A percentile compares a stretch with the other conserved stretches of the same genome.
These are phyloP conservation scores for Stegodyphus mimosarum DNA, from an alignment of 1,140 invertebrate species.

Conservation along the genomic window DNA sequence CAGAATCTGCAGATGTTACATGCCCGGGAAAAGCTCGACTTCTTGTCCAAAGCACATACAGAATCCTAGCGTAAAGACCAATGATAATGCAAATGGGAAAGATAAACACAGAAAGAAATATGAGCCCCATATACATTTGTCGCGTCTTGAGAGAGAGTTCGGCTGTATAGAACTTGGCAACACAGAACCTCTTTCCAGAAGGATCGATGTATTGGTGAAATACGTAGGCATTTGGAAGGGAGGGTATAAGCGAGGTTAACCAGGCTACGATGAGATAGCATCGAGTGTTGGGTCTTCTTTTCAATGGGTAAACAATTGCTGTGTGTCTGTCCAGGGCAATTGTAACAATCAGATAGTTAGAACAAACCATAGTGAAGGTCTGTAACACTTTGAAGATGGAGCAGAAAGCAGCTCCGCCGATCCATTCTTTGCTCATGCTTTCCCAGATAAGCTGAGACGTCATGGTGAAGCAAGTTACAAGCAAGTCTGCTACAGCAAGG, in stretches of 20 bases:
- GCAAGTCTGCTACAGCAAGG: constrained; percentile 67
- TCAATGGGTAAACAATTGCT: constrained; percentile 42
- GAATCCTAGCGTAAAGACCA: constrained; percentile 40
- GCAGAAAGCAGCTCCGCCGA: constrained; percentile 67
- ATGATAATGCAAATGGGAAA: constrained; percentile 38
- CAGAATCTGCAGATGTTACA: background rate
- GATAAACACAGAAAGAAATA: constrained; percentile 44
- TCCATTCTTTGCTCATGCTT: constrained; percentile 66
- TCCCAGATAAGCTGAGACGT: constrained; percentile 68
- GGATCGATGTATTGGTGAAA: constrained; percentile 16
- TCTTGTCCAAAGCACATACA: constrained; percentile 46
- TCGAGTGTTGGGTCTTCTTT: background rate
- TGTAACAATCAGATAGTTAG: constrained; percentile 69
- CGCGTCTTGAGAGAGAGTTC: background rate
- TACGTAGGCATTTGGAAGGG: constrained; percentile 44
- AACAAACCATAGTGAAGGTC: constrained; percentile 68
- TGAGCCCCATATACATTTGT: constrained; percentile 52
- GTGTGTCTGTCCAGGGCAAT: constrained; percentile 68
- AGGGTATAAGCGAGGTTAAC: constrained; percentile 36
- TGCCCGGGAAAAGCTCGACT: background rate
- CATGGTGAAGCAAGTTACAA: constrained; percentile 67
- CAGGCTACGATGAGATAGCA: constrained; percentile 18
- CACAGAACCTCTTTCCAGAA: constrained; percentile 19
- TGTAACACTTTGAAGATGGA: constrained; percentile 67
- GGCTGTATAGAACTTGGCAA: constrained; percentile 25